Evolutionary conservation across 2,888 invertebrate species (phyloP), one percentile per base, ranked within the genome.

Genomic region (Drosophila anceps): DNA sequence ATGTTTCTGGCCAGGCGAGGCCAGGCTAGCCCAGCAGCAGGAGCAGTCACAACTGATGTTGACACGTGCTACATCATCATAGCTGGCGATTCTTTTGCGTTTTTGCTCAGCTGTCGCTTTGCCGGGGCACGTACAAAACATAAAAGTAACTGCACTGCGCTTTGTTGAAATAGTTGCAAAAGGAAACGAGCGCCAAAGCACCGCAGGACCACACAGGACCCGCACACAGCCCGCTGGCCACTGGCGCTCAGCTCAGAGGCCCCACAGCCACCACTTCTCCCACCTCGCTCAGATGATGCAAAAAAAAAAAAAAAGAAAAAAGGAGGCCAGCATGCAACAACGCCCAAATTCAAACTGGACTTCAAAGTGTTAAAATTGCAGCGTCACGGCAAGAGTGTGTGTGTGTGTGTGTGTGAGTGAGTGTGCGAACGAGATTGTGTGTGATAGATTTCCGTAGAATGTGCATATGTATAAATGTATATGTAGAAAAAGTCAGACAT

Each of bases 11-110:
- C 51, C 44, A 41, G n/a, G n/a, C n/a, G n/a, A n/a, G n/a, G n/a
- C n/a, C n/a, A n/a, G 39, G n/a, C 9, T n/a, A 39, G 39, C 9
- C 9, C 39, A 39, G 41, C 27, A 18, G 18, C 27, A n/a, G 63
- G 13, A 20, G 35, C 66, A 66, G 77, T 69, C 73, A 31, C 58
- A 70, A 86, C 74, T 85, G 86, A 88, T 86, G 86, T 88, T 86
- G 88, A 86, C 86, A 86, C 86, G 86, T 86, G 88, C 88, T 88
- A 86, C 88, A 88, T 86, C 86, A 86, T 82, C 88, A 83, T 86
- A 84, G 84, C 78, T 67, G 84, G 81, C 84, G 78, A 79, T 84
- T 84, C 71, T 67, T 66, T 73, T 66, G 58, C 64, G 57, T 70
- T 71, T 71, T 68, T 75, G 72, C 82, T 73, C 84, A 74, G 75